Base-by-base conservation (phyloP, 2,888 invertebrate genomes). In the Pammene aurita region DNA sequence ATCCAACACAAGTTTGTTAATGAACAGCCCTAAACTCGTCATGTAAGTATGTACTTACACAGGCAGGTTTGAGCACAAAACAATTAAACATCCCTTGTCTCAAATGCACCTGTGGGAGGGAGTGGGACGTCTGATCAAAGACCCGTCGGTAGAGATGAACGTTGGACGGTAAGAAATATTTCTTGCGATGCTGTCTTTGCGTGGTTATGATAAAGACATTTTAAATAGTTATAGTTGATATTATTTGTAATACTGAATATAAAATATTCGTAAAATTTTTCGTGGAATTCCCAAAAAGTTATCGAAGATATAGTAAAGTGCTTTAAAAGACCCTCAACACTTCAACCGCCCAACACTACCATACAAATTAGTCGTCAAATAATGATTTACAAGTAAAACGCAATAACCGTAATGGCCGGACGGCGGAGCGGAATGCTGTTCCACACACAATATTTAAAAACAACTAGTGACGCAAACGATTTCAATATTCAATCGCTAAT, bases 81-180 rank as follows among this genome's bases (percentile, higher is more conserved):
- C 81, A 81, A 84, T 84, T 80, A 80, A 80, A 79, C 76, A 77
- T 77, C 74, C 75, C 79, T 77, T 78, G 56, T 78, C 75, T 79
- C 76, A 73, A 66, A 77, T 72, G 73, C 79, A 44, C 78, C 78
- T 74, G 75, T 73, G 72, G 74, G 77, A 67, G 71, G 69, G 76
- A 79, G 75, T 76, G 74, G 74, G 78, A 79, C 73, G 76, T 71
- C 67, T 74, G 72, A 78, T 77, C 42, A 57, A 75, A 75, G 77
- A 74, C 82, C 78, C 76, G 75, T 66, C 71, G 74, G 74, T 76
- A 78, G 65, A 76, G 72, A 72, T 68, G 66, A 62, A 70, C 70
- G 71, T 69, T 66, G 67, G 71, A 70, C 73, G 69, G 71, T 72
- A 73, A 75, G 69, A 14, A 4, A 48, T 16, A 1, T 14, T n/a